Evolutionary conservation across 1,140 invertebrate species (phyloP).

Genomic region (Popillia japonica): DNA sequence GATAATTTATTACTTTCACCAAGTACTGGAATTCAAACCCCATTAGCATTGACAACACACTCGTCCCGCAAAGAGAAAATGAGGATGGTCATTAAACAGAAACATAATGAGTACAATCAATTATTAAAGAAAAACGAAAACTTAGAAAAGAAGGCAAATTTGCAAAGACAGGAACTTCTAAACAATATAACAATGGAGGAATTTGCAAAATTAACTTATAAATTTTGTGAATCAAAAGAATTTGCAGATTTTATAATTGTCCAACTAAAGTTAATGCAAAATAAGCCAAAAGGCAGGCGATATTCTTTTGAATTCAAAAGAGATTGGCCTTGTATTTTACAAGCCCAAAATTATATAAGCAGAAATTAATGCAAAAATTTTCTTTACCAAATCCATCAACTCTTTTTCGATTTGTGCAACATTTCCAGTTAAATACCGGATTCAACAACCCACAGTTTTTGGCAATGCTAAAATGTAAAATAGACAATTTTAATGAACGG

Average conservation of each 20-base stretch:
- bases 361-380: background rate
- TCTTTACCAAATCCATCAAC: conserved; percentile 5
- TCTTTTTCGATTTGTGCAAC: background rate
- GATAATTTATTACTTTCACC: too few species aligned
- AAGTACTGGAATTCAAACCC: background rate
- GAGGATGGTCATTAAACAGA: background rate
- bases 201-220: background rate
- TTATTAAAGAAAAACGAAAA: background rate
- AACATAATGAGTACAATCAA: background rate
- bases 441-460: background rate
- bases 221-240: background rate
- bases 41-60: background rate
- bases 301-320: background rate
- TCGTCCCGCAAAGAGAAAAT: background rate
- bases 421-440: background rate
- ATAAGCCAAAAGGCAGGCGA: background rate
- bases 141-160: background rate
- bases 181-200: background rate
- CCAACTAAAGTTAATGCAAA: background rate
- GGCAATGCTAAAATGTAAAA: conserved; percentile 1
- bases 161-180: background rate
- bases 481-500: background rate
- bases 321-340: background rate
- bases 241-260: background rate
- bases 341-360: background rate